Conservation (phyloP, 2,113 vertebrate genomes). For the Galemys pyrenaicus region DNA sequence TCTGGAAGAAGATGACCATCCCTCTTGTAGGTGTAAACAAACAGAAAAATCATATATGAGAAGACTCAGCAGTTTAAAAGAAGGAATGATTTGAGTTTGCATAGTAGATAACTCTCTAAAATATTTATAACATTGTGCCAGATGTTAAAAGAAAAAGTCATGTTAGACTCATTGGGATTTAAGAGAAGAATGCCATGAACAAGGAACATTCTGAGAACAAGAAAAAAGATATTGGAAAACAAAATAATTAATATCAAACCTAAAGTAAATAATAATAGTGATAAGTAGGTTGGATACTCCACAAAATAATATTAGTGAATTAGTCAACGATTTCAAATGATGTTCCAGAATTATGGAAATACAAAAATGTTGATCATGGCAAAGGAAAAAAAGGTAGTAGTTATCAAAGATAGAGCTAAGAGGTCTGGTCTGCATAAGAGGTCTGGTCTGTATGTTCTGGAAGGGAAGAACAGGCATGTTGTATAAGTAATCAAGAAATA, state of each 20-base stretch:
- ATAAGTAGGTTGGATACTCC: not conserved
- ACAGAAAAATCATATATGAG: not conserved
- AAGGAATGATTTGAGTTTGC: slow-evolving; percentile 11
- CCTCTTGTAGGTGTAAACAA: not conserved
- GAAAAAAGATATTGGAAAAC: slow-evolving; percentile 3
- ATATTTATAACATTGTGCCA: slow-evolving; percentile 14
- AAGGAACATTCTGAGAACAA: not conserved
- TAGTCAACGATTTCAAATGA: slow-evolving; percentile 26
- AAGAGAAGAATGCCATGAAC: not conserved
- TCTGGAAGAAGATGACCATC: not conserved
- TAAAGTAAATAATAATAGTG: not conserved
- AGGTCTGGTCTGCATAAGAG: not conserved
- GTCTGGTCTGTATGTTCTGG: not conserved
- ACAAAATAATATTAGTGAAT: slow-evolving; percentile 1
- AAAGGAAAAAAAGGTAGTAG: not conserved
- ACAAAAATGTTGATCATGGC: not conserved
- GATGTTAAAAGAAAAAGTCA: not conserved
- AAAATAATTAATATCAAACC: slow-evolving; percentile 11
- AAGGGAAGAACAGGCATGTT: not conserved
- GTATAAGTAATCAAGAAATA: not conserved
- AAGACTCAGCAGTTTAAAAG: not conserved
- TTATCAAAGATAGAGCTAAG: not conserved
- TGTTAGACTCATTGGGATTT: slow-evolving; percentile 12
- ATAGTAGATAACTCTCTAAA: not conserved
- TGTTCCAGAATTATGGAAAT: slow-evolving; percentile 24